Base-by-base conservation (phyloP, 1,140 invertebrate species). In the Centruroides sculpturatus region DNA sequence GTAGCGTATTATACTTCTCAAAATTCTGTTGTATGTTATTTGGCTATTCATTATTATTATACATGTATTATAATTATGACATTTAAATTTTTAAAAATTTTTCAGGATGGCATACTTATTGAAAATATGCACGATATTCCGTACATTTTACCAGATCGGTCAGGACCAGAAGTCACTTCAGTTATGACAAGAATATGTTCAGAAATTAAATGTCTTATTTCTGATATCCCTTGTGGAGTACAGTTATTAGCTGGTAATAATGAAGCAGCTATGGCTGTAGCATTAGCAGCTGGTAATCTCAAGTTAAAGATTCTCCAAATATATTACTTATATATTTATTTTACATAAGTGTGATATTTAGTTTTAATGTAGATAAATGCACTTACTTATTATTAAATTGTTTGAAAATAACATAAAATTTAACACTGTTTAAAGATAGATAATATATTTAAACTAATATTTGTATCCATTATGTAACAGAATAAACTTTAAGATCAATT, bases 91-190 rank as follows among this genome's bases (percentile, higher is more conserved):
- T 47, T 59, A 13, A 41, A 9, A 11, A 56, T 63, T 56, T 69
- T 71, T 23, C 63, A 89, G 86, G 85, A 90, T 75, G 85, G 78
- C 23, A 72, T 92, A 3, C 70, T 91, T 10, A 71, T 92, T 3
- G 89, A 92, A 74, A 92, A 92, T 70, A 92, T 91, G 88, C 80
- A 89, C 70, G 89, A 92, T 70, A 69, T 88, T 12, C 89, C 88
- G 0, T 92, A 92, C 67, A 65, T 85, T 3, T 76, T 77, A 62
- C 68, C 76, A 2, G 69, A 72, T 48, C 63, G 80, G 46, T 69
- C 85, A 52, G 80, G 81, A 7, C 83, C 87, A 3, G 88, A 92
- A 74, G 78, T 79, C 13, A 79, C 78, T 2, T 78, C 87, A 4
- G 72, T 75, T 49, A 89, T 92, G 86, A 81, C 84, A 3, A 72